phyloP scores from a whole-genome alignment of 2,113 vertebrate genomes.

The Oreochromis spilurus region DNA sequence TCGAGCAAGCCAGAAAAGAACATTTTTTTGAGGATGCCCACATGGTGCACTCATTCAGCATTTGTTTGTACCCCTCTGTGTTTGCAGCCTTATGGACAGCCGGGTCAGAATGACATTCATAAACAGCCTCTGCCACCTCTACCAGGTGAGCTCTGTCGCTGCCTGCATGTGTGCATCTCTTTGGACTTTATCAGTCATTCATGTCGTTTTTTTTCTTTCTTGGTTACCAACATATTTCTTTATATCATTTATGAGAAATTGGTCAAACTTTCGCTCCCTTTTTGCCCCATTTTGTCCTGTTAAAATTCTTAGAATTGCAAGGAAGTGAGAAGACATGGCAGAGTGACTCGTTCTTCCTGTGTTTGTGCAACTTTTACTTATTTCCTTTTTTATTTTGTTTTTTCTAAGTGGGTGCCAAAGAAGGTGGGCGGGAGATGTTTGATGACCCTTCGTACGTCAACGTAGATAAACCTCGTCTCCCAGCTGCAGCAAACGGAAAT shows the following conservation, averaged over 20 bases:
- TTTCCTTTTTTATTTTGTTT: background rate
- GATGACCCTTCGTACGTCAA: conserved; percentile 96
- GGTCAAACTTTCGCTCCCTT: background rate
- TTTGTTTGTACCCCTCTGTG: conserved; percentile 29
- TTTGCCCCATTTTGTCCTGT: background rate
- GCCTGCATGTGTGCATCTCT: background rate
- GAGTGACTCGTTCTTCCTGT: background rate
- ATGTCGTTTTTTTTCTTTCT: background rate
- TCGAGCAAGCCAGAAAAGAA: background rate
- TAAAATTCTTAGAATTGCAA: background rate
- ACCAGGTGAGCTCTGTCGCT: conserved; percentile 64
- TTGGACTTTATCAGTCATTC: background rate
- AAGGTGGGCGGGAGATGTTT: conserved; percentile 76
- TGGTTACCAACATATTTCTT: background rate
- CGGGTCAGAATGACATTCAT: conserved; percentile 76
- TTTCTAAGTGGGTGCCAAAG: conserved; percentile 64
- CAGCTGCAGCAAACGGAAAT: conserved; percentile 78
- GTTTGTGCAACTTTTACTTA: background rate
- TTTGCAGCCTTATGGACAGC: conserved; percentile 76
- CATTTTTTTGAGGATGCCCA: background rate
- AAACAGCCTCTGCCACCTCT: conserved; percentile 78
- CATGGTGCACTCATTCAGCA: background rate
- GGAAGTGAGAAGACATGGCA: background rate
- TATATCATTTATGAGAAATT: background rate
- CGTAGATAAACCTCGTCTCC: conserved; percentile 85